A percentile compares a stretch with the other conserved stretches of the same genome.
These are phyloP conservation scores for Sparidentex hasta DNA, from an alignment of 2,797 vertebrate genomes.

Conservation along the genomic window DNA sequence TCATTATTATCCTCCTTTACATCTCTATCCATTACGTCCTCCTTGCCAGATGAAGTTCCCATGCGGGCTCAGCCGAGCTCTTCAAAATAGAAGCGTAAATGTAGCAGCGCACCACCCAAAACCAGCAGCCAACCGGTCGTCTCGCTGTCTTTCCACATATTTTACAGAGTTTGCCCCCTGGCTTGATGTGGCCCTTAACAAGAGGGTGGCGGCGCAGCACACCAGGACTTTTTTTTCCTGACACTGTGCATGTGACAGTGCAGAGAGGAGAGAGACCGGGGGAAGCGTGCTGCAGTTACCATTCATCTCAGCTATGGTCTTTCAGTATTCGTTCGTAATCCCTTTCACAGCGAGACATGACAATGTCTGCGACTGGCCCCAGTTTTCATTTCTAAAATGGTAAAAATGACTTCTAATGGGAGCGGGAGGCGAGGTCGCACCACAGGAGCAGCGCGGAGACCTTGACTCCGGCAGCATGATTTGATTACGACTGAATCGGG, in stretches of 20 bases:
- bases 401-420: neutral
- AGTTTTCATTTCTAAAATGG: conserved; percentile 34
- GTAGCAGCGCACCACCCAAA: conserved; percentile 67
- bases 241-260: conserved; percentile 35
- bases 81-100: conserved; percentile 70
- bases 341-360: neutral
- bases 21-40: conserved; percentile 22
- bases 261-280: neutral
- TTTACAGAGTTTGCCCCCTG: conserved; percentile 69
- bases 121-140: conserved; percentile 59
- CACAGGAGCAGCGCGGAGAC: conserved; percentile 22
- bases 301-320: neutral
- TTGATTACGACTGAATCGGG: conserved; percentile 36
- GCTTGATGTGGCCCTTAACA: conserved; percentile 60
- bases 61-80: conserved; percentile 43
- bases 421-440: neutral
- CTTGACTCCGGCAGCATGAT: conserved; percentile 47
- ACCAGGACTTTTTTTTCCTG: conserved; percentile 28
- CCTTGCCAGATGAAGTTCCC: conserved; percentile 44
- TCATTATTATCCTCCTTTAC: conserved; percentile 19
- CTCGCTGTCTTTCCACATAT: conserved; percentile 49
- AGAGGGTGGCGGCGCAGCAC: conserved; percentile 46
- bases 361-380: neutral
- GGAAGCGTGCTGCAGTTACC: too few relatives aligned
- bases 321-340: neutral